Conservation (phyloP, 2,113 vertebrate genomes). For the Rattus rattus region DNA sequence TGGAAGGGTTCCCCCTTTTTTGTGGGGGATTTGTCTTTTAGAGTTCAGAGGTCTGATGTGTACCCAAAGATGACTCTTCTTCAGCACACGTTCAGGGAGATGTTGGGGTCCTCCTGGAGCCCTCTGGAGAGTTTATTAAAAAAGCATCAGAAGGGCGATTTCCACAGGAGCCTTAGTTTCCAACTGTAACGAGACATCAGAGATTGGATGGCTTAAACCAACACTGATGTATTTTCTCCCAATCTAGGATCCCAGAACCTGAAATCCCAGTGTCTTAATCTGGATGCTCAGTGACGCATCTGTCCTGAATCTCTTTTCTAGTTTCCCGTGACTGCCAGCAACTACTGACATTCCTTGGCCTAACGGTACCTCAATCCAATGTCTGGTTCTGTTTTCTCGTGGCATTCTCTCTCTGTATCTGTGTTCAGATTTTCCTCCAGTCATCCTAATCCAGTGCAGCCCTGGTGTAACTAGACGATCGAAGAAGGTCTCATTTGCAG, state of each 20-base stretch:
- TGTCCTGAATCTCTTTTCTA: background rate
- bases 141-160: background rate
- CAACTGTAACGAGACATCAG: background rate
- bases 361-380: background rate
- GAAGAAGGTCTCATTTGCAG: background rate
- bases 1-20: background rate
- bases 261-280: background rate
- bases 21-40: slow-evolving; percentile 19
- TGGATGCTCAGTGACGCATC: background rate
- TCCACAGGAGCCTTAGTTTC: background rate
- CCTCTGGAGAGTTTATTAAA: slow-evolving; percentile 43
- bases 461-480: slow-evolving; percentile 5
- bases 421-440: background rate
- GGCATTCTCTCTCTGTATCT: background rate
- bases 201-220: background rate
- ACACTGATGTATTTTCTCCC: background rate
- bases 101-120: background rate
- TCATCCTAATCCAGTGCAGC: background rate
- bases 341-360: background rate
- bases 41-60: background rate
- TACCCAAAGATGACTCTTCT: slow-evolving; percentile 24
- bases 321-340: background rate
- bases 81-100: background rate
- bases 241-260: background rate
- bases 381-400: background rate